These are phyloP conservation scores for Fundulus diaphanus DNA, from an alignment of 2,797 vertebrate species.

Conservation along the genomic window DNA sequence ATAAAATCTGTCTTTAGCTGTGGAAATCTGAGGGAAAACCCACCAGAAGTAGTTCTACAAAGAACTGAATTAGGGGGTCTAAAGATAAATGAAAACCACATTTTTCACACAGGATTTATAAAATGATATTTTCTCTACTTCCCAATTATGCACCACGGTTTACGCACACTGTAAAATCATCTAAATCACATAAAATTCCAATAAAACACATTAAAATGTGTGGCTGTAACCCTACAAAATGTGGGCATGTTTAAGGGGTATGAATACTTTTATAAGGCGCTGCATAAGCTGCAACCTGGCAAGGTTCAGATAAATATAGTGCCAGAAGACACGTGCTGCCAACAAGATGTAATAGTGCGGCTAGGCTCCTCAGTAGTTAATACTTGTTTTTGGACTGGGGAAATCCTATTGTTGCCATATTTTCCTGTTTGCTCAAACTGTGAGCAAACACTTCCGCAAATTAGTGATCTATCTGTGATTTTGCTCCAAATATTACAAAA, in stretches of 20 bases:
- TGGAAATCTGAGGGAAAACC: conserved; percentile 3
- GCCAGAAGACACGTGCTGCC: conserved; percentile 44
- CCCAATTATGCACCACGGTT: neutral
- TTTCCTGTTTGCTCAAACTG: conserved; percentile 30
- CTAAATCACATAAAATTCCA: neutral
- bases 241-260: no score
- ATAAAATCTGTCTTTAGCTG: neutral
- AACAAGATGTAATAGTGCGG: conserved; percentile 54
- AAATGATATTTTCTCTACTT: neutral
- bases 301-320: conserved; percentile 36
- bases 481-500: conserved; percentile 25
- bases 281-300: conserved; percentile 33
- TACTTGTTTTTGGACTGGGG: conserved; percentile 37
- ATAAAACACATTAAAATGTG: neutral
- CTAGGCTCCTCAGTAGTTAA: conserved; percentile 46
- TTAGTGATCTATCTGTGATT: conserved; percentile 24
- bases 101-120: neutral
- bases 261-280: neutral
- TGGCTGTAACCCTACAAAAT: neutral
- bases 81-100: neutral
- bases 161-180: neutral
- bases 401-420: conserved; percentile 28
- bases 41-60: neutral
- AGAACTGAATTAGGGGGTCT: neutral
- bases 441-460: conserved; percentile 24